phyloP scores from a whole-genome alignment of 1,140 invertebrate genomes.

The Steinernema feltiae region DNA sequence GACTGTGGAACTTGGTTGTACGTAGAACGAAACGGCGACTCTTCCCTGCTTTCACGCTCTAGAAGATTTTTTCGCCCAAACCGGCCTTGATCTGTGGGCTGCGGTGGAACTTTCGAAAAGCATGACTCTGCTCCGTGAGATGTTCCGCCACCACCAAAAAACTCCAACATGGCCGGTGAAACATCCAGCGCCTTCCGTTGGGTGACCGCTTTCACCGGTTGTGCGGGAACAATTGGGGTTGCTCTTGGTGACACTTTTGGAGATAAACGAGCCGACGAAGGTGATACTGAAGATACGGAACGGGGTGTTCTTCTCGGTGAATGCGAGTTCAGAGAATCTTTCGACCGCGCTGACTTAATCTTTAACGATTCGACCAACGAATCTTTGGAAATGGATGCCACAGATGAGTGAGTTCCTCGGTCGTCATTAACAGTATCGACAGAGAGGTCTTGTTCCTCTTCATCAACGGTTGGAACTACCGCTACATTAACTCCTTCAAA shows the following conservation, averaged over 20 bases:
- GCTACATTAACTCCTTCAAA: not conserved
- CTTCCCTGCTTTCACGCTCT: conserved; percentile 20
- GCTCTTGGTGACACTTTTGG: not conserved
- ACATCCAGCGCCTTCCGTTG: conserved; percentile 26
- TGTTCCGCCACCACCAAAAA: conserved; percentile 45
- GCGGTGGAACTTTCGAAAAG: conserved; percentile 22
- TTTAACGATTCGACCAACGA: not conserved
- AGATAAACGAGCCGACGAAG: not conserved
- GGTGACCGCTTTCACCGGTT: not conserved
- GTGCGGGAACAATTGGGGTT: not conserved
- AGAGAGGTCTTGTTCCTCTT: not conserved
- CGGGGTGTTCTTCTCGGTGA: not conserved
- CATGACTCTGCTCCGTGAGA: conserved; percentile 21
- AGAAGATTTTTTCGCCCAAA: conserved; percentile 27
- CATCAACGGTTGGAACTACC: not conserved
- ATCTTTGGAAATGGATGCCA: not conserved
- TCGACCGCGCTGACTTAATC: not conserved
- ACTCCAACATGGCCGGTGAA: conserved; percentile 46
- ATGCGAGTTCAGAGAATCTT: not conserved
- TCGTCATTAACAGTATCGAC: not conserved
- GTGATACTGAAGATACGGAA: not conserved
- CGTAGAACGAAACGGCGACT: not conserved
- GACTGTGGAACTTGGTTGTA: not conserved
- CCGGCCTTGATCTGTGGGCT: conserved; percentile 15
- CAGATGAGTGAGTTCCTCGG: not conserved